Evolutionary conservation across 2,797 vertebrate species (phyloP).

Genomic region (Bucorvus abyssinicus): DNA sequence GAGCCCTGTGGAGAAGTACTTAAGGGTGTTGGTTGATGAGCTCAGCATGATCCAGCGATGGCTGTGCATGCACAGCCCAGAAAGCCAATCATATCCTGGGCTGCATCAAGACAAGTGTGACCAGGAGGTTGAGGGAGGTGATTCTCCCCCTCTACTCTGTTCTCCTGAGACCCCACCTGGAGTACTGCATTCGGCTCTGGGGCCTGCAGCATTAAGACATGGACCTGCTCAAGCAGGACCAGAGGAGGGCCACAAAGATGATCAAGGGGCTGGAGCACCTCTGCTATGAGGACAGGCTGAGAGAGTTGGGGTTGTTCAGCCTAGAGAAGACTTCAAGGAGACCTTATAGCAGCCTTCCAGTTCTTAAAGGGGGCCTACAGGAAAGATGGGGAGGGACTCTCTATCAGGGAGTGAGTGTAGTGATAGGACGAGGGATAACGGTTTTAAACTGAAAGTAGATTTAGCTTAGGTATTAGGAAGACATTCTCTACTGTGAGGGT

Average conservation of each 20-base stretch:
- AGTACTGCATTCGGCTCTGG: background rate
- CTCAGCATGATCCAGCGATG: too few relatives aligned
- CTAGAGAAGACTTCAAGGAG: background rate
- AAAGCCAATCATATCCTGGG: background rate
- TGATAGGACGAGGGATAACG: background rate
- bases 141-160: background rate
- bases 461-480: background rate
- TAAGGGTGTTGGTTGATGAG: background rate
- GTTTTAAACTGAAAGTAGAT: background rate
- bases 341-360: background rate
- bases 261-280: background rate
- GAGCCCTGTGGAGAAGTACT: background rate
- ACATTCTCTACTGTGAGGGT: rapidly evolving
- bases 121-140: background rate
- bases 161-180: background rate
- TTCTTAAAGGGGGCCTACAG: background rate
- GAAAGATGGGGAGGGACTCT: background rate
- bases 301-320: background rate
- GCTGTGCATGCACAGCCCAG: background rate
- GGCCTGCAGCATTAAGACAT: background rate
- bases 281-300: background rate
- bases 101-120: background rate
- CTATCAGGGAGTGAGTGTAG: background rate
- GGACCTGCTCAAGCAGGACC: background rate
- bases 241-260: background rate